Conservation (phyloP, 2,113 vertebrate species). For the Cyanoderma ruficeps region DNA sequence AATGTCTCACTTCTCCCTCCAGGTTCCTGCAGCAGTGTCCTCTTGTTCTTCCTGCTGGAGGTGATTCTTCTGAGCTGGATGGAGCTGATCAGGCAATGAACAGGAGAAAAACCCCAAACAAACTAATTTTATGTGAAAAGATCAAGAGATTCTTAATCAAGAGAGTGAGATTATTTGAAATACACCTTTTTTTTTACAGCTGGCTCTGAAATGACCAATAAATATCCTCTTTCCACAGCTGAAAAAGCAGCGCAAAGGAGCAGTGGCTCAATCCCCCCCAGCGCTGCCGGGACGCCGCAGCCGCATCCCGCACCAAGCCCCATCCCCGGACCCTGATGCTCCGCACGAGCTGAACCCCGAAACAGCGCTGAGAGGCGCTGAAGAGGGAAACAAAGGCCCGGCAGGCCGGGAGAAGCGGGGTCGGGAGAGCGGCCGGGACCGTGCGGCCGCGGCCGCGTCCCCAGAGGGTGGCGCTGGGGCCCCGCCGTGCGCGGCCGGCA, state of each 20-base stretch:
- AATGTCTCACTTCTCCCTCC: not conserved
- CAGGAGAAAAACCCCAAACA: not conserved
- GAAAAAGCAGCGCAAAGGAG: not conserved
- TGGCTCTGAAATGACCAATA: not conserved
- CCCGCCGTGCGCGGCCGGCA: not conserved
- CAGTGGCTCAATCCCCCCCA: not conserved
- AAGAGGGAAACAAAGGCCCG: fast-evolving
- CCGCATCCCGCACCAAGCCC: not conserved
- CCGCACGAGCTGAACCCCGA: not conserved
- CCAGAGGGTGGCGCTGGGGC: slow-evolving; percentile 54
- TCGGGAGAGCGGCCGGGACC: not conserved
- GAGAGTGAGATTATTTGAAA: not conserved
- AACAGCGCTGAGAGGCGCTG: not conserved
- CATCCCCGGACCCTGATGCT: fast-evolving
- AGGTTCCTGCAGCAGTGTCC: not conserved
- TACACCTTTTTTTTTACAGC: not conserved
- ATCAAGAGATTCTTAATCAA: not conserved
- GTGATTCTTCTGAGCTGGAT: not conserved
- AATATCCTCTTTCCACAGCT: not conserved
- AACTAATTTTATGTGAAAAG: not conserved
- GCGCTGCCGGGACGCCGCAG: not conserved
- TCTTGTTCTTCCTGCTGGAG: not conserved
- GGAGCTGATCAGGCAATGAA: not conserved
- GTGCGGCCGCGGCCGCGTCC: not conserved
- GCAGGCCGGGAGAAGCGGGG: fast-evolving